Conservation (phyloP, 2,797 vertebrate genomes). For the Phrynocephalus vlangalii region DNA sequence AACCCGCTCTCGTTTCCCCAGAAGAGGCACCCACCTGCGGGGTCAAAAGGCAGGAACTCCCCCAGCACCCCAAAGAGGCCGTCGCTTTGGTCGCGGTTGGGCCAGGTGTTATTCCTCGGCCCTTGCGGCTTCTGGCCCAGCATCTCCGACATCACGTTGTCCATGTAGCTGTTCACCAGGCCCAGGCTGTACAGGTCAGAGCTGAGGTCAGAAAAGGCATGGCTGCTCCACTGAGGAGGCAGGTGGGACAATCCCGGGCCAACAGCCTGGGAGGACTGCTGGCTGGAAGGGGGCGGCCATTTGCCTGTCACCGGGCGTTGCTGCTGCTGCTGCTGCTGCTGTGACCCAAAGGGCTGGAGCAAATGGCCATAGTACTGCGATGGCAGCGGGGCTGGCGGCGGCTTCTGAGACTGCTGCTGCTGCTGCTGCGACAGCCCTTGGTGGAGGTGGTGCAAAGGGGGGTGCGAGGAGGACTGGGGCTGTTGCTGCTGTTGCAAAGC, state of each 20-base stretch:
- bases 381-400: conserved; percentile 76
- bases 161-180: conserved; percentile 98
- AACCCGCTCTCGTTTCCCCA: background rate
- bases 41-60: conserved; percentile 95
- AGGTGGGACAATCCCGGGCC: conserved; percentile 88
- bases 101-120: conserved; percentile 98
- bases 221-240: conserved; percentile 89
- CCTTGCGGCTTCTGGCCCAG: conserved; percentile 96
- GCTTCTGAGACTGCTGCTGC: conserved; percentile 80
- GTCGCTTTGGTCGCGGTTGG: conserved; percentile 97
- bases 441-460: conserved; percentile 81
- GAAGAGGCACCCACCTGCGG: conserved; percentile 85
- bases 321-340: conserved; percentile 86
- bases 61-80: conserved; percentile 88
- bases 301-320: conserved; percentile 88
- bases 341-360: conserved; percentile 91
- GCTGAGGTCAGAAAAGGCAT: conserved; percentile 91
- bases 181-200: conserved; percentile 97
- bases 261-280: conserved; percentile 83
- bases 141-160: conserved; percentile 96
- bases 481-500: conserved; percentile 72
- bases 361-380: conserved; percentile 93
- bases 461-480: conserved; percentile 83
- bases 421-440: conserved; percentile 82
- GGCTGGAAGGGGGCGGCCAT: conserved; percentile 86